phyloP scores from a whole-genome alignment of 92 coral and sea anemone species.

The Desmophyllum pertusum region DNA sequence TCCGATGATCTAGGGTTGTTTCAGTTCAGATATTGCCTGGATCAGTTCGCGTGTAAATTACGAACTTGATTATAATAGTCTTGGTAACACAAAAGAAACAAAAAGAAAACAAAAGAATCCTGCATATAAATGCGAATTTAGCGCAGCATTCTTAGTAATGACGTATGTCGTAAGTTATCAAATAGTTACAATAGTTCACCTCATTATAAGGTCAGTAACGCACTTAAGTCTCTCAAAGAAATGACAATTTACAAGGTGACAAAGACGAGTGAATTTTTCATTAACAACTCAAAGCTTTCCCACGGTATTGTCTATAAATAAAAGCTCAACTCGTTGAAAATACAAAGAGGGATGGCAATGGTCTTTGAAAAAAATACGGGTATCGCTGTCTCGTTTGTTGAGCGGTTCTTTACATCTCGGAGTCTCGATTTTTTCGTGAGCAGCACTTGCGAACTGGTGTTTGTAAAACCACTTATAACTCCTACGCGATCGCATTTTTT shows the following conservation, averaged over 20 bases:
- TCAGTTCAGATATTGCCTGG: not conserved
- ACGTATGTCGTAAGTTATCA: not conserved
- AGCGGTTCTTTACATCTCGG: too few species aligned
- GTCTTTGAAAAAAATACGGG: too few species aligned
- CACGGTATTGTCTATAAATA: not conserved
- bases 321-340: not conserved
- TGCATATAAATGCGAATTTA: not conserved
- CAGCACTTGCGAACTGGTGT: too few species aligned
- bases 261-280: not conserved
- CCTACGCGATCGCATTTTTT: too few species aligned
- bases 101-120: not conserved
- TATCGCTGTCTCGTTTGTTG: too few species aligned
- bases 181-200: not conserved
- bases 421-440: too few species aligned
- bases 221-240: not conserved
- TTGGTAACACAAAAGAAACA: too few species aligned
- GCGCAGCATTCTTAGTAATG: not conserved
- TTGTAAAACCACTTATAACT: too few species aligned
- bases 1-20: not conserved
- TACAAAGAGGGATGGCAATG: too few species aligned
- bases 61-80: not conserved
- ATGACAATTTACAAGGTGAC: not conserved
- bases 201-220: not conserved
- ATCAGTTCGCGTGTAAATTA: not conserved
- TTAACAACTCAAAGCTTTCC: not conserved